These are phyloP conservation scores for Meloidogyne exigua DNA, from an alignment of 1,140 invertebrate species.

Conservation along the genomic window DNA sequence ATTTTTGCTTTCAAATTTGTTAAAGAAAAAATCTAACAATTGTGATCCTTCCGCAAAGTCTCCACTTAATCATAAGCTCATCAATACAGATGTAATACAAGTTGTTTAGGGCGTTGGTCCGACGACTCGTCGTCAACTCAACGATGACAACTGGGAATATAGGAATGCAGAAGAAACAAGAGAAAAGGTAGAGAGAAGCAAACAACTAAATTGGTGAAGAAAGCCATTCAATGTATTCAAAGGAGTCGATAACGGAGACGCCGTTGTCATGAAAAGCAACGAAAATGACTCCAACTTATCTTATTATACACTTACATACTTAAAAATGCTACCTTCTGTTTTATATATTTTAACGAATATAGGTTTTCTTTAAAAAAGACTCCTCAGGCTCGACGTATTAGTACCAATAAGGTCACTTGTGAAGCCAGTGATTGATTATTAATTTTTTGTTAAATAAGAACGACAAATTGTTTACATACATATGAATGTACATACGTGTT, in stretches of 20 bases:
- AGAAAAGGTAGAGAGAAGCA: constrained; percentile 1
- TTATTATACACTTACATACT: not conserved
- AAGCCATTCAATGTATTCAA: constrained; percentile 2
- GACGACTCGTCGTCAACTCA: not conserved
- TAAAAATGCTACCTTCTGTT: not conserved
- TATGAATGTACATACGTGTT: no score
- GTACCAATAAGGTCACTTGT: no score
- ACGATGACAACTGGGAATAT: not conserved
- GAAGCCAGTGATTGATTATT: no score
- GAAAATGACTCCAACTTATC: not conserved
- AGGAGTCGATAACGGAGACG: not conserved
- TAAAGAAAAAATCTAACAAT: no score
- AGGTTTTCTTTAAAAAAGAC: no score
- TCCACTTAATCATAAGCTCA: no score
- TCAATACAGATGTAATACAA: not conserved
- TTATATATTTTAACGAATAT: no score
- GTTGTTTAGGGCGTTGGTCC: not conserved
- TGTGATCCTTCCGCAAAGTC: no score
- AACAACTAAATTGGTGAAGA: not conserved
- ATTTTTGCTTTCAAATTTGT: no score
- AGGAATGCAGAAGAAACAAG: not conserved
- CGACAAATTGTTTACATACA: no score
- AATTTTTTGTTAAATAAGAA: no score
- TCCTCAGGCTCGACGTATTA: no score
- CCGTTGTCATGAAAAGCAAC: not conserved